A percentile compares a stretch with the other conserved stretches of the same genome.
phyloP scores from a whole-genome alignment of 2,888 invertebrate genomes.

The Bugulina stolonifera region DNA sequence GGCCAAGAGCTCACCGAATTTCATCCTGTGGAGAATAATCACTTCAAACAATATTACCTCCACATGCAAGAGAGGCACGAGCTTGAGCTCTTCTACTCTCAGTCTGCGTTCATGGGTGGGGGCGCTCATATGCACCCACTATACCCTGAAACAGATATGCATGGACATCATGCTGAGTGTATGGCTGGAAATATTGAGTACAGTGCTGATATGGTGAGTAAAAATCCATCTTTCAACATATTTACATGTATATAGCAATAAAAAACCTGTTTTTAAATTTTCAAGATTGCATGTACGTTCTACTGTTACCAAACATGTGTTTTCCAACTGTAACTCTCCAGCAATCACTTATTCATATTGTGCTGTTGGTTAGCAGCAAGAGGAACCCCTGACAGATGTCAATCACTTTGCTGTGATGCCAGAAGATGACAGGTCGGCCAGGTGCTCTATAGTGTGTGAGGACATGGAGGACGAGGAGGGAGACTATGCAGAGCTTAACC shows the following conservation, averaged over 20 bases:
- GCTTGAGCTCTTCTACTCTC: conserved; percentile 42
- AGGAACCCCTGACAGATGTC: not conserved
- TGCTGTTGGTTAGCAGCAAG: not conserved
- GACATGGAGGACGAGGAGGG: conserved; percentile 5
- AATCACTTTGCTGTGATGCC: not conserved
- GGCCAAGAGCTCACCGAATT: conserved; percentile 51
- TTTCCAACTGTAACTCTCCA: no score
- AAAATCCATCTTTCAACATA: no score
- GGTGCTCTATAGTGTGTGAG: not conserved
- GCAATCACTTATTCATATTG: no score
- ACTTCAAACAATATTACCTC: conserved; percentile 66
- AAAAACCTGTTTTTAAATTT: no score
- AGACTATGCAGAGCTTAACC: conserved; percentile 31
- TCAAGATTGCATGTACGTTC: no score
- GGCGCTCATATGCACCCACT: not conserved
- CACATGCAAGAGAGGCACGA: conserved; percentile 58
- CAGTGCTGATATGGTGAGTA: not conserved
- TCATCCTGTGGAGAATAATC: conserved; percentile 56
- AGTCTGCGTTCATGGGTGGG: conserved; percentile 15
- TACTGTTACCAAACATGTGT: no score
- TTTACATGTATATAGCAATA: no score
- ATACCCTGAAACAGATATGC: not conserved
- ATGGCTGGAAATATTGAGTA: not conserved
- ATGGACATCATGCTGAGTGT: not conserved
- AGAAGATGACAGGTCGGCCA: not conserved